A percentile compares a stretch with the other conserved stretches of the same genome.
phyloP scores from a whole-genome alignment of 2,797 vertebrate species.

The Neopelma chrysocephalum region DNA sequence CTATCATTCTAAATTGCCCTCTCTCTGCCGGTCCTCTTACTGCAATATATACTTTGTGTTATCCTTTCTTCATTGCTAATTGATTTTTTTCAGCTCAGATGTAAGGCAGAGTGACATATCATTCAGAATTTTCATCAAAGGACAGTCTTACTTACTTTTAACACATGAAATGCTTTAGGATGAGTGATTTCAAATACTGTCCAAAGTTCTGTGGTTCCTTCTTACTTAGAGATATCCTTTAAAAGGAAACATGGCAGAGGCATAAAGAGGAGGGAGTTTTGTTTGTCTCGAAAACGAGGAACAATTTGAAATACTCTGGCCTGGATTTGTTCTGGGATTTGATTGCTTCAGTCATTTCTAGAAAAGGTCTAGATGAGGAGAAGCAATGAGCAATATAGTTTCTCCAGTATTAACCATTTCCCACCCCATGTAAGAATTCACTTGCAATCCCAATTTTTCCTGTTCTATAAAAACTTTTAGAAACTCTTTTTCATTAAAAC shows the following conservation, averaged over 20 bases:
- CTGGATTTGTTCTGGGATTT: background rate
- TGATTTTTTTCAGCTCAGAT: slow-evolving; percentile 66
- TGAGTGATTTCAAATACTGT: background rate
- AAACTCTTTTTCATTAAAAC: background rate
- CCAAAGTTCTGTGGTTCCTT: background rate
- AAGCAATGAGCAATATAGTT: background rate
- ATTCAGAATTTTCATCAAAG: slow-evolving; percentile 36
- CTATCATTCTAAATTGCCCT: slow-evolving; percentile 75
- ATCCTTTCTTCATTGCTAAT: slow-evolving; percentile 50
- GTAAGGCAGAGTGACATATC: slow-evolving; percentile 40
- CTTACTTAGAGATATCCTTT: background rate
- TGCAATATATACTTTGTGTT: slow-evolving; percentile 45
- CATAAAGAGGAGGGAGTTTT: background rate
- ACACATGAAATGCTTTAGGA: background rate
- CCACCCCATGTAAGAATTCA: background rate
- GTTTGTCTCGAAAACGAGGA: background rate
- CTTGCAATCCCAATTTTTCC: background rate
- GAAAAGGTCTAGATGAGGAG: background rate
- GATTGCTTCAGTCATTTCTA: background rate
- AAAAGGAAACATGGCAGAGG: background rate
- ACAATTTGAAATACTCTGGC: background rate
- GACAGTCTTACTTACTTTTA: background rate
- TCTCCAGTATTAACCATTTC: background rate
- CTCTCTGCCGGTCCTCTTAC: slow-evolving; percentile 53
- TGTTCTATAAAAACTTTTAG: background rate